Conservation (phyloP, 2,888 invertebrate genomes). For the Zygaena filipendulae region DNA sequence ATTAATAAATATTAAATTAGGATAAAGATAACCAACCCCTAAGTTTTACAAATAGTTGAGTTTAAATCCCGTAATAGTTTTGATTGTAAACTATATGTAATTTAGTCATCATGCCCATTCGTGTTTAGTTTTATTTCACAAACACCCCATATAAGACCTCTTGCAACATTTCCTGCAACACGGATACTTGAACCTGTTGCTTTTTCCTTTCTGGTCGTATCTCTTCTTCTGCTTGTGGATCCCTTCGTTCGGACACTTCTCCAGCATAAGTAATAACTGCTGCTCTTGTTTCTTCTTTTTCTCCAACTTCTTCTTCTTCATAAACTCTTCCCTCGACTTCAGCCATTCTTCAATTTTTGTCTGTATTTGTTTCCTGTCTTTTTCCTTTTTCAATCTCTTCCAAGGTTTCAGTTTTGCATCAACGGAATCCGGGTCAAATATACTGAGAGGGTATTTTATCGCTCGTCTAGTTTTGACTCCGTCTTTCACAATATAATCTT, state of each 20-base stretch:
- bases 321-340: conserved; percentile 14
- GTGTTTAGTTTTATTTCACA: no score
- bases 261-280: no score
- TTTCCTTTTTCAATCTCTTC: conserved; percentile 13
- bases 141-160: conserved; percentile 36
- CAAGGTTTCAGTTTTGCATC: conserved; percentile 8
- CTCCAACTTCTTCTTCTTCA: conserved; percentile 6
- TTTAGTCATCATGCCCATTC: no score
- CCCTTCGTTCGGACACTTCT: conserved; percentile 20
- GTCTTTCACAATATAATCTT: no score
- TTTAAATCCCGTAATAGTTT: no score
- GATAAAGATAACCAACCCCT: no score
- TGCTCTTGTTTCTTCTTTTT: background rate
- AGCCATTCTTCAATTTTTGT: conserved; percentile 28
- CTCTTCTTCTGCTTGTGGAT: conserved; percentile 5
- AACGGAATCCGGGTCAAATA: conserved; percentile 15
- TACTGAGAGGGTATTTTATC: no score
- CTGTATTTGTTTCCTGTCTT: conserved; percentile 18
- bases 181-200: conserved; percentile 19
- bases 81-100: no score
- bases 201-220: conserved; percentile 5
- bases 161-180: conserved; percentile 48
- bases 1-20: no score
- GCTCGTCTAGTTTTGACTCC: no score
- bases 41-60: no score